Evolutionary conservation across 2,888 invertebrate genomes (phyloP), one percentile per base, ranked within the genome.

Genomic region (Drosophila histrio): DNA sequence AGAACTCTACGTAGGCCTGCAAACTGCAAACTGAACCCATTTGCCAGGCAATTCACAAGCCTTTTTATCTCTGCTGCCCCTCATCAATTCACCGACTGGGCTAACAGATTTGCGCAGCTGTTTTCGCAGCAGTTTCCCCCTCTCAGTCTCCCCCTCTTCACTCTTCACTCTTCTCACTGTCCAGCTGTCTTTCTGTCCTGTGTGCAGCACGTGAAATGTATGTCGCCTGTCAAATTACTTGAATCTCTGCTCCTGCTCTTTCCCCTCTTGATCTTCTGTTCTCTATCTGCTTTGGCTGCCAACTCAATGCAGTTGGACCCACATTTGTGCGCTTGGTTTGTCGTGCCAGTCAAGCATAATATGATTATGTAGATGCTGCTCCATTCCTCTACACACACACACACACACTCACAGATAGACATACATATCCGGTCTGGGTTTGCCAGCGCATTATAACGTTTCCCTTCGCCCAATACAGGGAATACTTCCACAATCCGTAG

Each of bases 141-240:
- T 34, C 53, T 22, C 47, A 19, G 22, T 9, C 30, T 49, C 8
- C 26, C 47, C 22, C 26, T 9, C 30, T 49, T 13, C 26, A 2
- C 24, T 19, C 21, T 2, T 11, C n/a, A 1, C n/a, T n/a, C 26
- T 44, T 32, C 47, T 46, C 38, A 49, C 43, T 62, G 63, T 56
- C 50, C 59, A 46, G 36, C 34, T 65, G 50, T 61, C 22, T 19
- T 39, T 17, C 38, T 72, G 15, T 56, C 13, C 30, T 49, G 59
- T 67, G 61, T 67, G 69, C 52, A 28, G 70, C 56, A 76, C 73
- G 73, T 76, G 79, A 88, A 88, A 85, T 88, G 84, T 87, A 85
- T 85, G 88, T 85, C 88, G 88, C 67, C 87, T 88, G 88, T 85
- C 85, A 85, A 85, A 85, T 85, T 85, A 85, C 88, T 83, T 76